These are phyloP conservation scores for Bombus polaris DNA, from an alignment of 1,140 invertebrate genomes.

Conservation along the genomic window DNA sequence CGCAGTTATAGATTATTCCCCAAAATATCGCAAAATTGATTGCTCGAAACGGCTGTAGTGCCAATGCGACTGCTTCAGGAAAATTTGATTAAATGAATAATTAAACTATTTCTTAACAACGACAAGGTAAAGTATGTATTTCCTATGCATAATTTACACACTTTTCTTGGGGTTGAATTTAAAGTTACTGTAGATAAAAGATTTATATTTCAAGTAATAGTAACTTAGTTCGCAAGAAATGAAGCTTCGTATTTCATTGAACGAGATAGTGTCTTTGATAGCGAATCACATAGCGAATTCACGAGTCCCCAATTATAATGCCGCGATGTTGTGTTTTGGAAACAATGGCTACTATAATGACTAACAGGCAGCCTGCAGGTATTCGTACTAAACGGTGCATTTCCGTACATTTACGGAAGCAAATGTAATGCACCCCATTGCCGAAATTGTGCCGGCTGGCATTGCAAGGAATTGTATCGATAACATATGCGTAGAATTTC, in stretches of 20 bases:
- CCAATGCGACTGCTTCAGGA: neutral
- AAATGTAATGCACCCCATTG: constrained; percentile 13
- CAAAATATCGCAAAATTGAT: neutral
- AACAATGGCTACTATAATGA: constrained; percentile 11
- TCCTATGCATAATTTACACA: neutral
- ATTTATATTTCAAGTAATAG: constrained; percentile 16
- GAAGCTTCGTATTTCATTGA: constrained; percentile 36
- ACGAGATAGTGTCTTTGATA: constrained; percentile 26
- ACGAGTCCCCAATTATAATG: constrained; percentile 55
- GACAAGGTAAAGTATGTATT: neutral
- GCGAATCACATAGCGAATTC: constrained; percentile 38
- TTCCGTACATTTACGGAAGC: constrained; percentile 30
- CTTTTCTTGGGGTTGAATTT: neutral
- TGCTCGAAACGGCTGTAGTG: neutral
- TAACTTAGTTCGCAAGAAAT: neutral
- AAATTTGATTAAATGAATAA: neutral
- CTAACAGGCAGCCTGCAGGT: constrained; percentile 31
- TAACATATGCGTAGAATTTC: neutral
- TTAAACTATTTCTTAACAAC: too few relatives aligned
- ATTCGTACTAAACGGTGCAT: constrained; percentile 28
- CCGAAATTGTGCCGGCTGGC: neutral
- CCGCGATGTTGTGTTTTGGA: constrained; percentile 33
- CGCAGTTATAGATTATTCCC: neutral
- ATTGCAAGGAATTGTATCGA: constrained; percentile 42
- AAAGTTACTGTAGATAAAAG: constrained; percentile 14